phyloP scores from a whole-genome alignment of 2,797 vertebrate genomes.

The Huso huso region DNA sequence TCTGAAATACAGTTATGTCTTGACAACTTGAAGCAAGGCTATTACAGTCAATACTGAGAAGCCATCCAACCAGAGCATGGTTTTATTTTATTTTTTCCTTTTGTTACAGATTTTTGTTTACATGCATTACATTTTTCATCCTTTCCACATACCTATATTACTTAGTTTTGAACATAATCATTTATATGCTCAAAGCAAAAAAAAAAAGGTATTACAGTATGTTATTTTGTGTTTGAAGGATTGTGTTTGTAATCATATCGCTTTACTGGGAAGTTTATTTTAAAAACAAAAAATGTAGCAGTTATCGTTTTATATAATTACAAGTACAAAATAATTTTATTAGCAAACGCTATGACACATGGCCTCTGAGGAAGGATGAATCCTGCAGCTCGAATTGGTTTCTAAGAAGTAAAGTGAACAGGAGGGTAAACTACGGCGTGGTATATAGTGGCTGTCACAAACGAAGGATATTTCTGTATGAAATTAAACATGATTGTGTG shows the following conservation, averaged over 20 bases:
- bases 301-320: too few species aligned
- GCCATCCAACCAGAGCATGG: not conserved
- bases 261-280: not conserved
- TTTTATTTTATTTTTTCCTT: slow-evolving; percentile 6
- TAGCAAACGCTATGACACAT: too few species aligned
- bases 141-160: not conserved
- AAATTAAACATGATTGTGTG: too few species aligned
- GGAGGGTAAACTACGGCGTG: too few species aligned
- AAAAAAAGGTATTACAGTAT: too few species aligned
- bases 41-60: slow-evolving; percentile 43
- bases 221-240: not conserved
- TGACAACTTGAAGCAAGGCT: slow-evolving; percentile 45
- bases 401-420: too few species aligned
- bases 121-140: not conserved
- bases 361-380: too few species aligned
- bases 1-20: slow-evolving; percentile 49
- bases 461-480: too few species aligned
- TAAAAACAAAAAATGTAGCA: not conserved
- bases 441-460: too few species aligned
- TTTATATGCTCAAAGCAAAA: too few species aligned
- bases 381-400: too few species aligned
- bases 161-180: not conserved
- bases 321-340: too few species aligned
- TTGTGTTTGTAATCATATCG: slow-evolving; percentile 1
- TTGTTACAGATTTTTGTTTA: not conserved